These are phyloP conservation scores for Pteronura brasiliensis DNA, from an alignment of 2,113 vertebrate genomes.

Conservation along the genomic window DNA sequence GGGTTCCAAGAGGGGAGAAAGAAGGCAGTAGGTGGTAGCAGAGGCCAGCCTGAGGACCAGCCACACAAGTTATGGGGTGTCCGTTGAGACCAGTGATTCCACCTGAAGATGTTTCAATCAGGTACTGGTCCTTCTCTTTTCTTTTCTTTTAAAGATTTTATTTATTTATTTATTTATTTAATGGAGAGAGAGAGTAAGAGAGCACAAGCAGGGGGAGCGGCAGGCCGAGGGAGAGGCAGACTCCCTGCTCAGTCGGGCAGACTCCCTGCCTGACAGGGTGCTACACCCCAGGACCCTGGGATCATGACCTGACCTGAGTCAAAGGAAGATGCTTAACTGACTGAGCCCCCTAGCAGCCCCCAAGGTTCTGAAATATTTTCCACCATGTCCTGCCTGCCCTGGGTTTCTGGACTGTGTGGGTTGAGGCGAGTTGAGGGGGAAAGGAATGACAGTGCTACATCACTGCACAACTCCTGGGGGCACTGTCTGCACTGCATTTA, in stretches of 20 bases:
- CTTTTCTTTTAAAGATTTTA: background rate
- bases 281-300: background rate
- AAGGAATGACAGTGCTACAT: background rate
- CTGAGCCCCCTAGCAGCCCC: background rate
- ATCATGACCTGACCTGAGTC: background rate
- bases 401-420: background rate
- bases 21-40: background rate
- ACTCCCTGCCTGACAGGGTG: background rate
- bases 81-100: background rate
- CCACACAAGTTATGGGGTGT: background rate
- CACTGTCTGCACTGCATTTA: background rate
- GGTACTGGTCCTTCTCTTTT: background rate
- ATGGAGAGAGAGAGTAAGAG: background rate
- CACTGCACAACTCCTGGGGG: slow-evolving; percentile 38
- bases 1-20: background rate
- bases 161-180: background rate
- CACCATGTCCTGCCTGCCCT: background rate
- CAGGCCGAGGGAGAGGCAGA: background rate
- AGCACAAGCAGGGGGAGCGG: background rate
- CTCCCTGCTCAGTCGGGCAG: no score
- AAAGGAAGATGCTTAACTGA: background rate
- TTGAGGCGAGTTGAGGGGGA: background rate
- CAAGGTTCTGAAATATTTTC: background rate
- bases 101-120: background rate
- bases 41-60: background rate